Evolutionary conservation across 2,888 invertebrate genomes (phyloP).

Genomic region (Xestia c-nigrum): DNA sequence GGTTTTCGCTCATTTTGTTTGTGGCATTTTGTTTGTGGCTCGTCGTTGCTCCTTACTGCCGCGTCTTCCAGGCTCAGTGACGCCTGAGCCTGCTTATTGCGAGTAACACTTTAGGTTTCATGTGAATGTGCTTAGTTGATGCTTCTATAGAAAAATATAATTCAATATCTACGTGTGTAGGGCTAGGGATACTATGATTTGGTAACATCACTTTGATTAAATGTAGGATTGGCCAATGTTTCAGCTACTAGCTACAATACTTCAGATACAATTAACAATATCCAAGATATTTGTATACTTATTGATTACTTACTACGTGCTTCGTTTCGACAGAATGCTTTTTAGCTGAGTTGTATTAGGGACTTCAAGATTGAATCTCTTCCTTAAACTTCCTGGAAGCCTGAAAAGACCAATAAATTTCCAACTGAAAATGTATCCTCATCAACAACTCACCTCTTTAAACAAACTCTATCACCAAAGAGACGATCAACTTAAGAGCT

Average conservation of each 20-base stretch:
- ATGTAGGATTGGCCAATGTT: background rate
- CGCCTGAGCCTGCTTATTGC: background rate
- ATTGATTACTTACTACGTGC: background rate
- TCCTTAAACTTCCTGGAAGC: background rate
- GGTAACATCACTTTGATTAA: background rate
- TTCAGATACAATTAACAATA: background rate
- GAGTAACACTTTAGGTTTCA: background rate
- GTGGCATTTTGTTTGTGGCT: slow-evolving; percentile 35
- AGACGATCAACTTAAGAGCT: slow-evolving; percentile 45
- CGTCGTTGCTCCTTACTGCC: slow-evolving; percentile 12
- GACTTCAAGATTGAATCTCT: background rate
- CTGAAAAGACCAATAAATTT: background rate
- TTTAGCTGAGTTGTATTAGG: background rate
- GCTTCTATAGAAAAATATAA: background rate
- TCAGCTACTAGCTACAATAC: background rate
- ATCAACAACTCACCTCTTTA: slow-evolving; percentile 1
- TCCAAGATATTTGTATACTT: background rate
- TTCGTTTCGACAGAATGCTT: background rate
- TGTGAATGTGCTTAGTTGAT: background rate
- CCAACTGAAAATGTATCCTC: background rate
- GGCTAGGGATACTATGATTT: background rate
- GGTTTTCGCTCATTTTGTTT: slow-evolving; percentile 43
- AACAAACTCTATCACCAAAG: slow-evolving; percentile 24
- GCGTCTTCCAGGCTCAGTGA: slow-evolving; percentile 23
- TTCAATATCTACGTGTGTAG: background rate